Conservation (phyloP, 1,140 invertebrate genomes). For the Pseudobourletiella spinata region DNA sequence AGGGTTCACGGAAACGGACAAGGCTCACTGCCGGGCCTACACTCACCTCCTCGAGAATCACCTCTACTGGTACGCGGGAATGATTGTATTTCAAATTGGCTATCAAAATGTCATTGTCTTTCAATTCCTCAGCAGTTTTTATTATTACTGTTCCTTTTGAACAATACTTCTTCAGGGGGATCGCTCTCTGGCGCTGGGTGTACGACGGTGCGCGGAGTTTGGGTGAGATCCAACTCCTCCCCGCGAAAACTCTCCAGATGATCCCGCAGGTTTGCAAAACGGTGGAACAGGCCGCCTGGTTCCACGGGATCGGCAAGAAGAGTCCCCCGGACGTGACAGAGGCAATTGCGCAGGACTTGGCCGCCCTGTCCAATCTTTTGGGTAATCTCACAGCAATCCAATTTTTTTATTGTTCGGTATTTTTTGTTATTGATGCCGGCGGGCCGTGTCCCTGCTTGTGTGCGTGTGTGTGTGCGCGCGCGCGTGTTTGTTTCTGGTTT, state of each 20-base stretch:
- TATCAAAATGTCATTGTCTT: too few relatives aligned
- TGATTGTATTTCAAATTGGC: too few relatives aligned
- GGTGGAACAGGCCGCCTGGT: constrained; percentile 27
- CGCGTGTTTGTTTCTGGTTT: too few relatives aligned
- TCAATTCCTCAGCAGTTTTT: too few relatives aligned
- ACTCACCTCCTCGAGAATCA: constrained; percentile 25
- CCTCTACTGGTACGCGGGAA: constrained; percentile 19
- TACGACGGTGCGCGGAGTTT: constrained; percentile 17
- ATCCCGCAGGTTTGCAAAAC: constrained; percentile 22
- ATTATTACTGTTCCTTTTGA: too few relatives aligned
- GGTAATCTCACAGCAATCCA: too few relatives aligned
- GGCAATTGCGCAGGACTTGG: constrained; percentile 13
- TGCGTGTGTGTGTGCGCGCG: too few relatives aligned
- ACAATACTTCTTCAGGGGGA: constrained; percentile 29
- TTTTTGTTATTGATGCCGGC: background rate
- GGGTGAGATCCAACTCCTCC: constrained; percentile 20
- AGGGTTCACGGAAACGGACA: background rate
- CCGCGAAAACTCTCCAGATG: constrained; percentile 6
- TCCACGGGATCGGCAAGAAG: constrained; percentile 31
- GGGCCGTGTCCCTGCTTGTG: too few relatives aligned
- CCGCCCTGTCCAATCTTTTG: constrained; percentile 19
- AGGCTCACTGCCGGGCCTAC: constrained; percentile 9
- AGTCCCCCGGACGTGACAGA: constrained; percentile 15
- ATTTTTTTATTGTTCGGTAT: background rate
- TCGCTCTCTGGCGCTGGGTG: constrained; percentile 25